Evolutionary conservation across 2,888 invertebrate species (phyloP), one percentile per base, ranked within the genome.

Genomic region (Cenopis cana): DNA sequence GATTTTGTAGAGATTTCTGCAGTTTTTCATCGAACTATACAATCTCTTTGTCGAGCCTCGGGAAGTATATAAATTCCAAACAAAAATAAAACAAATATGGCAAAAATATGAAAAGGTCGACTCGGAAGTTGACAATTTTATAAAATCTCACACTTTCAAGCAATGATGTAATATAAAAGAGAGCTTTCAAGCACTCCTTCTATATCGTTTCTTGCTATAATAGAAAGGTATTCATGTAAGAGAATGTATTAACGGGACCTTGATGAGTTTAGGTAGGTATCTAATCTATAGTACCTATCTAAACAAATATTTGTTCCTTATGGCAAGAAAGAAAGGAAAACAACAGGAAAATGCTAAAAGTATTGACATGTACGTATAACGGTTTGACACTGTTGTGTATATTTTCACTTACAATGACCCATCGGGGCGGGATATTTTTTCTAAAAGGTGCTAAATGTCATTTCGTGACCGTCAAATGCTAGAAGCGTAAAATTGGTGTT

Each of bases 391-490:
- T 61, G 36, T 49, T 67, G 61, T 67, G 71, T 71, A 29, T 61
- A 29, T 71, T 71, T 61, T 67, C 71, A 67, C 71, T 61, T 73
- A 75, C 76, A 73, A 74, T 74, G 74, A 77, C 66, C 70, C 78
- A 75, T 77, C 79, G 75, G 78, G 77, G 78, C 77, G 79, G 80
- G 76, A 81, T 81, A 81, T 71, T 69, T 84, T 83, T 80, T 80
- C 80, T 78, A 79, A 81, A 80, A 89, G 89, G 89, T 91, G 91
- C 86, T 92, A 92, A 93, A 83, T 83, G 78, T 79, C 78, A 80
- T 82, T 87, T 86, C 92, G 90, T 92, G 91, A 89, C 85, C 83
- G 82, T 82, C 84, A 83, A 86, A 87, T 87, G 79, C 77, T 78
- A 81, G 83, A 80, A 74, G 82, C 85, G 88, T 85, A 78, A 88